Percentiles rank a stretch among this genome's conserved stretches.
Conservation (phyloP, 2,797 vertebrate genomes). For the Fundulus diaphanus region DNA sequence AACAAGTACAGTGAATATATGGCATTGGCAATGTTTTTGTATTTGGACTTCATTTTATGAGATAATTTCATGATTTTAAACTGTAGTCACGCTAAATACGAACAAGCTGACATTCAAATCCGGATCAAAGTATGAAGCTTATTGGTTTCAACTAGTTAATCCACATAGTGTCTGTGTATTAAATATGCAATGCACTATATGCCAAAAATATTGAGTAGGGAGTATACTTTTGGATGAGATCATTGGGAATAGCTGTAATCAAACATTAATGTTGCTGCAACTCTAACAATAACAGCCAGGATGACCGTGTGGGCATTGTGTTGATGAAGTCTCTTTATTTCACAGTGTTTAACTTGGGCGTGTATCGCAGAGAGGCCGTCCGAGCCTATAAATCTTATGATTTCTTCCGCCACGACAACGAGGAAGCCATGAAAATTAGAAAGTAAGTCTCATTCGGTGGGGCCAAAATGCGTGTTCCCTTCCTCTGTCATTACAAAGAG, state of each 20-base stretch:
- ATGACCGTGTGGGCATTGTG: background rate
- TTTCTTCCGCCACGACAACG: constrained; percentile 97
- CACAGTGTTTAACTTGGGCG: constrained; percentile 95
- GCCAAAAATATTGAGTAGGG: background rate
- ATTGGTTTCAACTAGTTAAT: background rate
- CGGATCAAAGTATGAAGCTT: background rate
- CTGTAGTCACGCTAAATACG: background rate
- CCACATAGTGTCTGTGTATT: background rate
- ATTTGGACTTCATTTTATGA: too few relatives aligned
- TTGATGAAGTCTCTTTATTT: constrained; percentile 41
- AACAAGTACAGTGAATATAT: too few relatives aligned
- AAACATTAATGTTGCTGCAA: background rate
- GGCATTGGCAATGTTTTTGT: background rate
- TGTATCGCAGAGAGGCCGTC: constrained; percentile 95
- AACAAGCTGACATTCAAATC: background rate
- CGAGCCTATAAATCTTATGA: constrained; percentile 95
- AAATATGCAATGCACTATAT: background rate
- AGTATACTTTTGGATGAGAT: background rate
- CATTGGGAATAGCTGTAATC: background rate
- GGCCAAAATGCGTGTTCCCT: background rate
- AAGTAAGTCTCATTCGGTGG: constrained; percentile 82
- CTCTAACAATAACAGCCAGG: too few relatives aligned
- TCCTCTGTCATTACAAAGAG: background rate
- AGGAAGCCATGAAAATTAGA: constrained; percentile 96
- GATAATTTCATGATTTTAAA: background rate